phyloP scores from a whole-genome alignment of 53 echinoderm and acorn worm species.

The Temnopleurus reevesii region DNA sequence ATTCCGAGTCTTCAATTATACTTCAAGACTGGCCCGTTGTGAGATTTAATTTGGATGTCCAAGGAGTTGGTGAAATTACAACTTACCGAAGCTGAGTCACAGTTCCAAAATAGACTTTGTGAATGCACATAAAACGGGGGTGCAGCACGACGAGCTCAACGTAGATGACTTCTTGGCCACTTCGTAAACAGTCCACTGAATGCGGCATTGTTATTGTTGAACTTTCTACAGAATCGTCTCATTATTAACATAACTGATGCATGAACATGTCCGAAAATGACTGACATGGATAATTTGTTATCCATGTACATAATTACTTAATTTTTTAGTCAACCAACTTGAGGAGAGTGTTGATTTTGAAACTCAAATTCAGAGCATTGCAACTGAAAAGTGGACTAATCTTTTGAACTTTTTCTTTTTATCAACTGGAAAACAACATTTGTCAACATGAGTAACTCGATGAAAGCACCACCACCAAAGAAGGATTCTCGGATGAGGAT shows the following conservation, averaged over 20 bases:
- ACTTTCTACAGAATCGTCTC: neutral
- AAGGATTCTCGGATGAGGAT: slow-evolving; percentile 97
- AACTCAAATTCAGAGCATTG: too few species aligned
- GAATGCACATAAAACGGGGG: slow-evolving; percentile 38
- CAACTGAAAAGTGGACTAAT: neutral
- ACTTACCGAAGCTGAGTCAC: slow-evolving; percentile 53
- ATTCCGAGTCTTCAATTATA: neutral
- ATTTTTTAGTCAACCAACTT: neutral
- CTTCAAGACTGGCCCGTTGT: neutral
- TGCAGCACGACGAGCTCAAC: slow-evolving; percentile 31
- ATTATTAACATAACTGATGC: neutral
- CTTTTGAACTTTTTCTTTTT: neutral
- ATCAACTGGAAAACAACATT: neutral
- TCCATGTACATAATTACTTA: too few species aligned
- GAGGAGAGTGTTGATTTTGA: neutral
- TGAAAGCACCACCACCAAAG: slow-evolving; percentile 71
- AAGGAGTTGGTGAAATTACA: neutral
- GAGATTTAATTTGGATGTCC: neutral
- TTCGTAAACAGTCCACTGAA: slow-evolving; percentile 44
- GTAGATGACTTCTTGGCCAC: neutral
- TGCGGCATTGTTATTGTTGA: neutral
- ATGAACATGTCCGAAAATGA: neutral
- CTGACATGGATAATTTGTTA: neutral
- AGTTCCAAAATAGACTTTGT: slow-evolving; percentile 38
- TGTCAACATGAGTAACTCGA: slow-evolving; percentile 63